Conservation (phyloP, 2,113 vertebrate genomes). For the Carlito syrichta region DNA sequence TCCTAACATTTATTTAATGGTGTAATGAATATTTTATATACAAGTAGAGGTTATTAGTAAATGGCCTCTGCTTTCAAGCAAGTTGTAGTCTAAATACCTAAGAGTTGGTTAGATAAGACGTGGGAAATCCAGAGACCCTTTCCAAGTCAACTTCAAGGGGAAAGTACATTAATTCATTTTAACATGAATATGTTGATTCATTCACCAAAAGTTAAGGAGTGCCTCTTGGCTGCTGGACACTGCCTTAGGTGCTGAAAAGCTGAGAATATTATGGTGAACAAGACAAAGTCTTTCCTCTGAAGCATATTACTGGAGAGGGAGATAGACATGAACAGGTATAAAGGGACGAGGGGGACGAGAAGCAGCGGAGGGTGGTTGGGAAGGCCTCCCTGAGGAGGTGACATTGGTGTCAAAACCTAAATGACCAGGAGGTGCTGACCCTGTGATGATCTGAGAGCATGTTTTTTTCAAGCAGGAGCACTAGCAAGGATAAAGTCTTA, state of each 20-base stretch:
- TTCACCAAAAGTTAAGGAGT: neutral
- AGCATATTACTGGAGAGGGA: neutral
- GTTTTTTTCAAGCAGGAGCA: neutral
- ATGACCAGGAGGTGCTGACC: neutral
- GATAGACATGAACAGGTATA: neutral
- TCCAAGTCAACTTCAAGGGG: neutral
- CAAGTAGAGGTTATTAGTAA: no score
- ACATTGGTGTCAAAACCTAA: neutral
- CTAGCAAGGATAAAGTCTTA: neutral
- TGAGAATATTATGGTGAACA: neutral
- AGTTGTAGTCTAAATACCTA: neutral
- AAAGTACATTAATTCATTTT: neutral
- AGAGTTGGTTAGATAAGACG: neutral
- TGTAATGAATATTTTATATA: neutral
- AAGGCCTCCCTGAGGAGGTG: neutral
- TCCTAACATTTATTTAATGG: constrained; percentile 8
- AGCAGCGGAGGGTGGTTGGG: neutral
- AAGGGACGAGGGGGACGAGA: neutral
- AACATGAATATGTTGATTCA: neutral
- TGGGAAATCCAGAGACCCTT: neutral
- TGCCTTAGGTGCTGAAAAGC: neutral
- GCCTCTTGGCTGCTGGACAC: neutral
- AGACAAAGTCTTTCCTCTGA: neutral
- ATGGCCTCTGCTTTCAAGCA: constrained; percentile 33
- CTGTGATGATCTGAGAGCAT: neutral